These are phyloP conservation scores for Spea bombifrons DNA, from an alignment of 2,113 vertebrate genomes.

Conservation along the genomic window DNA sequence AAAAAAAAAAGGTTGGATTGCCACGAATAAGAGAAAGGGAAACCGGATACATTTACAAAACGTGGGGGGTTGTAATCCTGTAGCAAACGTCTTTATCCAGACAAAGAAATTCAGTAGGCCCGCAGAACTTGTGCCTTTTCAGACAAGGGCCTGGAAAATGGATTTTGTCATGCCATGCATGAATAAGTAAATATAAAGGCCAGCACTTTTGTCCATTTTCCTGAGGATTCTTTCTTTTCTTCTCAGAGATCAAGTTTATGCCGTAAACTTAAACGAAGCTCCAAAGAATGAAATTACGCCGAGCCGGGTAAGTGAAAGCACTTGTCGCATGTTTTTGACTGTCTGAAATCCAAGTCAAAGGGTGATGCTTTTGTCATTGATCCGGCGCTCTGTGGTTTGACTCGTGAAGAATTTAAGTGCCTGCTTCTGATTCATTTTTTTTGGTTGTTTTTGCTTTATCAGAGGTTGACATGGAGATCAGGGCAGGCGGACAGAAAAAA, in stretches of 20 bases:
- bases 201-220: constrained; percentile 42
- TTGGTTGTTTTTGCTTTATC: constrained; percentile 51
- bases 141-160: constrained; percentile 51
- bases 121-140: constrained; percentile 35
- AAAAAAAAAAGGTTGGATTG: constrained; percentile 14
- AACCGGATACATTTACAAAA: constrained; percentile 17
- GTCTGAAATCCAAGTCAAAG: too few species aligned
- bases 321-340: neutral
- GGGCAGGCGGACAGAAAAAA: constrained; percentile 88
- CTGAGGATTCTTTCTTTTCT: constrained; percentile 54
- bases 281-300: constrained; percentile 92
- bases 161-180: constrained; percentile 58
- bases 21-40: neutral
- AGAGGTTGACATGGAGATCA: constrained; percentile 96
- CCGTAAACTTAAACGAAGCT: constrained; percentile 91
- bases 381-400: too few species aligned
- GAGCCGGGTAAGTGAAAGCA: constrained; percentile 79
- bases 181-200: constrained; percentile 41
- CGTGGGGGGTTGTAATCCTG: constrained; percentile 13
- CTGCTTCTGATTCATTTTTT: too few species aligned
- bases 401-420: too few species aligned
- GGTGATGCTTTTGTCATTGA: too few species aligned
- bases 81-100: constrained; percentile 42
- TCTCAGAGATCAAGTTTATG: constrained; percentile 95
- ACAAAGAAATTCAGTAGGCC: constrained; percentile 50